Conservation (phyloP, 1,140 invertebrate genomes). For the Drosophila kepulauana region DNA sequence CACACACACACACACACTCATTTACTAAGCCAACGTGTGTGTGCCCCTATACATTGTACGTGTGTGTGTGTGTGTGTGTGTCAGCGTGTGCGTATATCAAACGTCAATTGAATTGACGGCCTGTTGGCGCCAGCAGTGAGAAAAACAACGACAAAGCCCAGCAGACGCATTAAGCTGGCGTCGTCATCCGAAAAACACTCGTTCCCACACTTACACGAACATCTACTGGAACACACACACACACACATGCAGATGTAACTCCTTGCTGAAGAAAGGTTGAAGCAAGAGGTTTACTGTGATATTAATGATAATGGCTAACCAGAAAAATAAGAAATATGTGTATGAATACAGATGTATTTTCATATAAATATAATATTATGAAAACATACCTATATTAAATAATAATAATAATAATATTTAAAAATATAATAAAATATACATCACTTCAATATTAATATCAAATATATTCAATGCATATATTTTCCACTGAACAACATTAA, state of each 20-base stretch:
- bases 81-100: conserved; percentile 22
- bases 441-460: too few relatives aligned
- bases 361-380: too few relatives aligned
- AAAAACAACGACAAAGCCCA: conserved; percentile 23
- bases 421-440: too few relatives aligned
- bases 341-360: too few relatives aligned
- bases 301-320: too few relatives aligned
- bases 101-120: conserved; percentile 52
- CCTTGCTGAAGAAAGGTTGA: not conserved
- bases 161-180: conserved; percentile 45
- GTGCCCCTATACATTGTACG: too few relatives aligned
- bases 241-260: conserved; percentile 12
- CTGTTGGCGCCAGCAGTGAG: conserved; percentile 51
- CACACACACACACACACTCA: not conserved
- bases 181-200: conserved; percentile 16
- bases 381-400: too few relatives aligned
- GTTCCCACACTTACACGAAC: not conserved
- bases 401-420: too few relatives aligned
- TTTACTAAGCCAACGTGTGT: not conserved
- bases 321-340: too few relatives aligned
- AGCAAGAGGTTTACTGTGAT: too few relatives aligned
- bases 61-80: conserved; percentile 4
- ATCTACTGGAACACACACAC: not conserved
- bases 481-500: too few relatives aligned
- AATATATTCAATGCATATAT: too few relatives aligned